Conservation (phyloP, 2,888 invertebrate species). For the Monoplex corrugatus region DNA sequence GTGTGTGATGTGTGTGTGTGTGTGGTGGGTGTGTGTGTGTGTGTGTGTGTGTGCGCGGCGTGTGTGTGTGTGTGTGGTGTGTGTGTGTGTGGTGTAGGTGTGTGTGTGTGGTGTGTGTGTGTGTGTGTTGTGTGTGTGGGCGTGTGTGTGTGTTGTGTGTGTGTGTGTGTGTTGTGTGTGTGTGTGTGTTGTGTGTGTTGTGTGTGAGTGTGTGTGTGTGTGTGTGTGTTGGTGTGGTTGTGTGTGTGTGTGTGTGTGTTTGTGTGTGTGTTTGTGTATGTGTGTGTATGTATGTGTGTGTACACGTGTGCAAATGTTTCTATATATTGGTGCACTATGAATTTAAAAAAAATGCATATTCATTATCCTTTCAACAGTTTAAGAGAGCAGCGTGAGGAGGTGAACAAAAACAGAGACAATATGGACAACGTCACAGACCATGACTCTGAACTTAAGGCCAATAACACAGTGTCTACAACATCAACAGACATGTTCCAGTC, state of each 20-base stretch:
- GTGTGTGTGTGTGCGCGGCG: no score
- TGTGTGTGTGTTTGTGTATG: background rate
- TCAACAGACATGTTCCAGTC: background rate
- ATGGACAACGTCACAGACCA: background rate
- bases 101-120: conserved; percentile 2
- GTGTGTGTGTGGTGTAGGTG: background rate
- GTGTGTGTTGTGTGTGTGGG: background rate
- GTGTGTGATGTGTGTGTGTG: conserved; percentile 14
- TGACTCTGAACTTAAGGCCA: background rate
- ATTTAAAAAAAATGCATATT: background rate
- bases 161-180: background rate
- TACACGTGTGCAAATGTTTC: background rate
- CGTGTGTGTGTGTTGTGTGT: background rate
- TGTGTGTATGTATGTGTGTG: background rate
- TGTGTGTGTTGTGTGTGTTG: background rate
- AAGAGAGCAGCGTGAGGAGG: background rate
- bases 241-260: background rate
- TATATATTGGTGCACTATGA: background rate
- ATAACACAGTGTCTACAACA: background rate
- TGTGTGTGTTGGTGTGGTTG: background rate
- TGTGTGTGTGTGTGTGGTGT: background rate
- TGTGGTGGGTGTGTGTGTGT: no score
- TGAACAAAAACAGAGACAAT: background rate
- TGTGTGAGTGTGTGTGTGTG: background rate
- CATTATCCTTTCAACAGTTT: background rate